Base-by-base conservation (phyloP, 2,888 invertebrate species). In the Aleiodes leptofemur region DNA sequence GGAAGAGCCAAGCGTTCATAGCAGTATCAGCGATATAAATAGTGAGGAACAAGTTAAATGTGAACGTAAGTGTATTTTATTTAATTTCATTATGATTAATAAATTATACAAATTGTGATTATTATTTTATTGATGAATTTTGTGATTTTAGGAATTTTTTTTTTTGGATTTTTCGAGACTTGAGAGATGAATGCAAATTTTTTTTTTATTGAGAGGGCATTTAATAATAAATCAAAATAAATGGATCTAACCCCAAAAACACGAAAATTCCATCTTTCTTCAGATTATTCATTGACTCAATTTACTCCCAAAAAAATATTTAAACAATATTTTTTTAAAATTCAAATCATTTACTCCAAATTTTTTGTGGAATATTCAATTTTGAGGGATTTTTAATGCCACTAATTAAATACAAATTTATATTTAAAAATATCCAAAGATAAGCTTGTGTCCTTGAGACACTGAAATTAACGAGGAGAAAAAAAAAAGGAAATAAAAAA, bases 11-110 rank as follows among this genome's bases (percentile, higher is more conserved):
- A 88, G 86, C 84, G 87, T 87, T 84, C 87, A 88, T 82, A 86
- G 88, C 84, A 88, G 88, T 86, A 88, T 87, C 86, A 89, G 88
- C 84, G 89, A 89, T 88, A 89, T 89, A 88, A 89, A 89, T 89
- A 89, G 88, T 87, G 89, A 89, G 83, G 89, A 88, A 83, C 82
- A 85, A 79, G 83, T 84, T 77, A 88, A 83, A 83, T 86, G 78
- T 79, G 88, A 89, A 78, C 82, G 88, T 87, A 86, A 88, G 88
- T 87, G n/a, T 23, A 68, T 68, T 78, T 78, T 70, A 75, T 77
- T 76, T 23, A 23, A 72, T 77, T 69, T 77, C 64, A 73, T 73
- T 55, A 53, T 61, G 56, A 34, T 23, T 1, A 23, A 38, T 50
- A n/a, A 16, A 34, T 5, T 50, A 57, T 66, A 53, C 43, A 38